Evolutionary conservation across 2,113 vertebrate species (phyloP).

Genomic region (Gobius niger): DNA sequence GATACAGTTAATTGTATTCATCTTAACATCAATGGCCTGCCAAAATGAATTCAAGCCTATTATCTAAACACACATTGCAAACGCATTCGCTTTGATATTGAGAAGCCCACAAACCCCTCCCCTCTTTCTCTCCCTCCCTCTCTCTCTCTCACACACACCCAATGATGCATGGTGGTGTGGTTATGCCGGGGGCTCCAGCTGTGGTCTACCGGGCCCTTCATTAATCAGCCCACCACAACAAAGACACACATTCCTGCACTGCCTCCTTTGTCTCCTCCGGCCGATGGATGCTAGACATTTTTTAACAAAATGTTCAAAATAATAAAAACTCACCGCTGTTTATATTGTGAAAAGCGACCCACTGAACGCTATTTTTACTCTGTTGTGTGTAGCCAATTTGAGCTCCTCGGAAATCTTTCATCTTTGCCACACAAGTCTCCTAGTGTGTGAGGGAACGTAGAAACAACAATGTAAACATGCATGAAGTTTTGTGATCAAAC

Average conservation of each 20-base stretch:
- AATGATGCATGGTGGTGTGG: slow-evolving; percentile 15
- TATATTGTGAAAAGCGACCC: too few species aligned
- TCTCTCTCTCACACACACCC: neutral
- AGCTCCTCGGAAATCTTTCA: too few species aligned
- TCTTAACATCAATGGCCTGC: neutral
- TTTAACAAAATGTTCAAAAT: too few species aligned
- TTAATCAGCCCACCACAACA: slow-evolving; percentile 64
- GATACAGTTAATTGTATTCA: slow-evolving; percentile 1
- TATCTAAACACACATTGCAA: slow-evolving; percentile 22
- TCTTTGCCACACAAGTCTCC: too few species aligned
- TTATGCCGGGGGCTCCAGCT: slow-evolving; percentile 57
- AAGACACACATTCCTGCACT: slow-evolving; percentile 60
- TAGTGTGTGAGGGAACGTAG: too few species aligned
- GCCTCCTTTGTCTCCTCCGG: slow-evolving; percentile 43
- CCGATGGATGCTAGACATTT: slow-evolving; percentile 10
- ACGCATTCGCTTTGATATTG: slow-evolving; percentile 10
- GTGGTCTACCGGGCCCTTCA: slow-evolving; percentile 48
- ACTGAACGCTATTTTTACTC: too few species aligned
- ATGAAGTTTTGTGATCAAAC: neutral
- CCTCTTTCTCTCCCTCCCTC: slow-evolving; percentile 4
- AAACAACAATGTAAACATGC: neutral
- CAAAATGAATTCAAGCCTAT: slow-evolving; percentile 11
- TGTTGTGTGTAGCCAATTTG: too few species aligned
- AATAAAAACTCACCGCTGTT: too few species aligned
- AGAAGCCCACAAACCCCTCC: slow-evolving; percentile 7